phyloP scores from a whole-genome alignment of 1,140 invertebrate species.

The Aphis craccivora region DNA sequence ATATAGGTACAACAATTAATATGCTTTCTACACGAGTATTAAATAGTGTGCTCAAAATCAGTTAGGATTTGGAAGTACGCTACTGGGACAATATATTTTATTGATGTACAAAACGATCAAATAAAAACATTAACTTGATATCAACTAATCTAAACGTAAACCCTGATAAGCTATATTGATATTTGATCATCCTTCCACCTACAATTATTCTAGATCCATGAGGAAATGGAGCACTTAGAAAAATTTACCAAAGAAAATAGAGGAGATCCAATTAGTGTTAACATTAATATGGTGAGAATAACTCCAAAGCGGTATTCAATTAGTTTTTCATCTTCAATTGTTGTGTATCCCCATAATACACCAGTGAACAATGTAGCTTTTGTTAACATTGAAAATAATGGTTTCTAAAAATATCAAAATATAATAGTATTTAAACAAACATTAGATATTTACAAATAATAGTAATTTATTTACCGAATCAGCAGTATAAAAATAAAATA shows the following conservation, averaged over 20 bases:
- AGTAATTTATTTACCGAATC: constrained; percentile 64
- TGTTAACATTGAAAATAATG: constrained; percentile 65
- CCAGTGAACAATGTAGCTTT: constrained; percentile 68
- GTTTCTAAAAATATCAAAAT: constrained; percentile 62
- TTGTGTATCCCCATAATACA: constrained; percentile 71
- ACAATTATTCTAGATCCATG: too few relatives aligned
- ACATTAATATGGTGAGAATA: constrained; percentile 73
- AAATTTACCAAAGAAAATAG: constrained; percentile 74
- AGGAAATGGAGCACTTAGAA: not conserved
- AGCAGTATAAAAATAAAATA: constrained; percentile 73
- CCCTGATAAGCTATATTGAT: too few relatives aligned
- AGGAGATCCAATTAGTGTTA: constrained; percentile 75
- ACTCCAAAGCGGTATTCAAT: constrained; percentile 75
- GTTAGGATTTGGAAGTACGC: too few relatives aligned
- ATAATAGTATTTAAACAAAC: not conserved
- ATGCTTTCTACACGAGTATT: too few relatives aligned
- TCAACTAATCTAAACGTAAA: too few relatives aligned
- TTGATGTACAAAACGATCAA: too few relatives aligned
- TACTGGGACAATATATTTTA: too few relatives aligned
- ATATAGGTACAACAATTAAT: too few relatives aligned
- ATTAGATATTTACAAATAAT: not conserved
- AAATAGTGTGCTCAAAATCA: too few relatives aligned
- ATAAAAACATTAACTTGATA: too few relatives aligned
- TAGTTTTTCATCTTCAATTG: constrained; percentile 70
- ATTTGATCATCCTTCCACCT: too few relatives aligned